These are phyloP conservation scores for Alethe castanea DNA, from an alignment of 2,113 vertebrate genomes.

Conservation along the genomic window DNA sequence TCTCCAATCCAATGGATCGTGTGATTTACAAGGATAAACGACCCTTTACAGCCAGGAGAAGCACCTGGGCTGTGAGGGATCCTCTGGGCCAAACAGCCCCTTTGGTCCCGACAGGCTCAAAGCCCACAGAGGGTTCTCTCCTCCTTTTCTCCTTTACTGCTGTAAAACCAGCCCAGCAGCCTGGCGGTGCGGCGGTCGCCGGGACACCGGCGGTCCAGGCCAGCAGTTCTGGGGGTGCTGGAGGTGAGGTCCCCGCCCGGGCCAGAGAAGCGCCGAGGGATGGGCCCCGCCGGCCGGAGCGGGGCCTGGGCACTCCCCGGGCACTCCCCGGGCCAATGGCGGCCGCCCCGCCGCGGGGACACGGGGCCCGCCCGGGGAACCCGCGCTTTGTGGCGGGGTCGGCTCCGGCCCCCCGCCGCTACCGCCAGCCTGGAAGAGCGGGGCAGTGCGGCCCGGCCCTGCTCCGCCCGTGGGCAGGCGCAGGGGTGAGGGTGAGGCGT, in stretches of 20 bases:
- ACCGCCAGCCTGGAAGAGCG: slow-evolving; percentile 77
- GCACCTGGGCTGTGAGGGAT: background rate
- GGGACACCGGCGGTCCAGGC: too few species aligned
- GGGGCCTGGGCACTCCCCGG: fast-evolving
- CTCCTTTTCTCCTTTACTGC: background rate
- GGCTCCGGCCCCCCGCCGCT: slow-evolving; percentile 39
- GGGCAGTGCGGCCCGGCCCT: background rate
- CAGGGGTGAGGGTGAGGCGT: too few species aligned
- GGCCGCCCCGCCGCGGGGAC: background rate
- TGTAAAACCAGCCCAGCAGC: background rate
- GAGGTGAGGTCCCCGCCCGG: fast-evolving
- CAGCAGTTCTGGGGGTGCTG: background rate
- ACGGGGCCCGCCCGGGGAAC: slow-evolving; percentile 70
- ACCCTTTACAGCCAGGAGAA: background rate
- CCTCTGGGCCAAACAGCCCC: background rate
- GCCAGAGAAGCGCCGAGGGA: background rate
- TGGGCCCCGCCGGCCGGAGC: fast-evolving
- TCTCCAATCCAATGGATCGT: background rate
- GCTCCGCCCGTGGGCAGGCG: background rate
- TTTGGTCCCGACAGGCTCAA: background rate
- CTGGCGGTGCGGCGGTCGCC: background rate
- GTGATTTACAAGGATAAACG: background rate
- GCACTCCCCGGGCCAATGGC: background rate
- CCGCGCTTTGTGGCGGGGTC: slow-evolving; percentile 92
- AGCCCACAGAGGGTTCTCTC: background rate